phyloP scores from a whole-genome alignment of 2,888 invertebrate species.

The Dendrolimus pini region DNA sequence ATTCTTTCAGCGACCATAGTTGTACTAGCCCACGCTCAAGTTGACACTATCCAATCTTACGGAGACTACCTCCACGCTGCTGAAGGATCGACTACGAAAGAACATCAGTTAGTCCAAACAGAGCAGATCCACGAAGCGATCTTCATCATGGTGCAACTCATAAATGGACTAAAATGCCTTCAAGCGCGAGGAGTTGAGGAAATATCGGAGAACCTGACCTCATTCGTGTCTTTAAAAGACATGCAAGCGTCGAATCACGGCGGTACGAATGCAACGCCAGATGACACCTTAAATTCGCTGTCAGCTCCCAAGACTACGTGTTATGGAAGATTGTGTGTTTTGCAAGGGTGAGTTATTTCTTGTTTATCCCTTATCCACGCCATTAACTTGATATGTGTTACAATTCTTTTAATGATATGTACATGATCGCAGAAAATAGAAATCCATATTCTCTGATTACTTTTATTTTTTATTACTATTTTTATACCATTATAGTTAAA shows the following conservation, averaged over 20 bases:
- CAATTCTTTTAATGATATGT: no score
- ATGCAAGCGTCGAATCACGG: constrained; percentile 37
- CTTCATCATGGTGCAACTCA: constrained; percentile 87
- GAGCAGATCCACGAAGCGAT: constrained; percentile 81
- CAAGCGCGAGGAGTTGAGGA: constrained; percentile 91
- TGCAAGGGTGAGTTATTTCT: constrained; percentile 81
- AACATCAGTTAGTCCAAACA: constrained; percentile 60
- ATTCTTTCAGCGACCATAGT: constrained; percentile 82
- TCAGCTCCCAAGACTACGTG: constrained; percentile 67
- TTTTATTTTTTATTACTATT: no score
- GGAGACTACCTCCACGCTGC: constrained; percentile 77
- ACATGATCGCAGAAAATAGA: no score
- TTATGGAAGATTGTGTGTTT: constrained; percentile 81
- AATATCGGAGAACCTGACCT: constrained; percentile 81
- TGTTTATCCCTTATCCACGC: not conserved
- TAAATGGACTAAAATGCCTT: constrained; percentile 87
- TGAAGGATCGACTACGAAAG: constrained; percentile 60
- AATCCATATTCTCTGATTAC: no score
- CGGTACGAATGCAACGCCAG: constrained; percentile 44
- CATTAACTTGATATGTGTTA: no score
- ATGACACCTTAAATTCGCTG: constrained; percentile 60
- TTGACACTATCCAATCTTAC: constrained; percentile 84
- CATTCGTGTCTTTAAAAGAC: constrained; percentile 84
- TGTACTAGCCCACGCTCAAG: constrained; percentile 83
- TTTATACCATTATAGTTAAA: no score